Conservation (phyloP, 2,888 invertebrate species). For the Nebria brevicollis region DNA sequence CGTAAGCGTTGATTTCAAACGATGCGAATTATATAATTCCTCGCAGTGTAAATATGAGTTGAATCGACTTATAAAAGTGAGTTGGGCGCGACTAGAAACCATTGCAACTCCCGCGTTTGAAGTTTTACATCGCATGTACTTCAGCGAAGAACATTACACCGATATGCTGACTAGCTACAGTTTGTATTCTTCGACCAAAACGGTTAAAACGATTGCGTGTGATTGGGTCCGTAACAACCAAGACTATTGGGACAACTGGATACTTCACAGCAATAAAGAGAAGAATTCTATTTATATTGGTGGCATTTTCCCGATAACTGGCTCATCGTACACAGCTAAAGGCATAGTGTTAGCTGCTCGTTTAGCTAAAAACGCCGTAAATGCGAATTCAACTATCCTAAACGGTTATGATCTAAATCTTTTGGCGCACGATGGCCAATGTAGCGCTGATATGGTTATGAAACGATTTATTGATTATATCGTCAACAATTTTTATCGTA, state of each 20-base stretch:
- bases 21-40: constrained; percentile 66
- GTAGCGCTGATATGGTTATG: constrained; percentile 78
- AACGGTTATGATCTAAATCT: constrained; percentile 70
- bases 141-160: constrained; percentile 66
- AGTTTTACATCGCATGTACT: constrained; percentile 65
- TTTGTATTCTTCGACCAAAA: constrained; percentile 43
- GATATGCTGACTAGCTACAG: constrained; percentile 63
- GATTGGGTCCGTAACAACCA: constrained; percentile 70
- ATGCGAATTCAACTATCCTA: constrained; percentile 68
- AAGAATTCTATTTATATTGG: constrained; percentile 68
- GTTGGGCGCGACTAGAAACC: constrained; percentile 68
- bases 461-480: constrained; percentile 79
- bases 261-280: constrained; percentile 58
- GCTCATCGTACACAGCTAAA: constrained; percentile 68
- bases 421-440: constrained; percentile 72
- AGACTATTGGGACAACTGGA: constrained; percentile 65
- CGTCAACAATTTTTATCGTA: constrained; percentile 65
- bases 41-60: constrained; percentile 73
- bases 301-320: constrained; percentile 77
- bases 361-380: constrained; percentile 73
- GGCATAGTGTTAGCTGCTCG: constrained; percentile 71
- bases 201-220: constrained; percentile 69
- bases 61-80: constrained; percentile 74
- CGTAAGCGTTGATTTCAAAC: constrained; percentile 70
- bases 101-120: constrained; percentile 66